phyloP scores from a whole-genome alignment of 2,113 vertebrate genomes.

The Clarias batrachus region DNA sequence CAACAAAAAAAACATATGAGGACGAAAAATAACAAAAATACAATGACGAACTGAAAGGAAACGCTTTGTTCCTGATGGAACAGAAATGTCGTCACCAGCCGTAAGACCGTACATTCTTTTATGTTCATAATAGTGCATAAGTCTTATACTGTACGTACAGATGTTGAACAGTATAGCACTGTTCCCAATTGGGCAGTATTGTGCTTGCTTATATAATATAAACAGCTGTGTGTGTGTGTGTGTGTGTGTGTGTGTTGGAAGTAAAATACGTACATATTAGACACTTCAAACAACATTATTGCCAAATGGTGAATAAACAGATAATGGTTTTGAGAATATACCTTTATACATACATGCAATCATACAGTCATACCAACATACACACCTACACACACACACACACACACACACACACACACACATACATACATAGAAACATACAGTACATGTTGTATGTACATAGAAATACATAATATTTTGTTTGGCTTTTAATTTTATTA shows the following conservation, averaged over 20 bases:
- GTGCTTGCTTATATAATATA: conserved; percentile 51
- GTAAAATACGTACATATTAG: conserved; percentile 47
- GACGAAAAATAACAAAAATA: neutral
- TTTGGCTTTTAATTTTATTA: conserved; percentile 67
- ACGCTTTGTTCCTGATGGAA: neutral
- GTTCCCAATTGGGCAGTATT: conserved; percentile 56
- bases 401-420: conserved; percentile 64
- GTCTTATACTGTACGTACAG: conserved; percentile 40
- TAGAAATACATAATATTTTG: conserved; percentile 67
- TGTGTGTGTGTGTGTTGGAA: conserved; percentile 23
- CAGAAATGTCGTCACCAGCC: conserved; percentile 29
- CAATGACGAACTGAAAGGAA: neutral
- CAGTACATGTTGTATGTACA: conserved; percentile 63
- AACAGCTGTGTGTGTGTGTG: conserved; percentile 23
- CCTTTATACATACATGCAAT: conserved; percentile 61
- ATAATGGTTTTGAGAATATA: conserved; percentile 64
- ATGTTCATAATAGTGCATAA: conserved; percentile 56
- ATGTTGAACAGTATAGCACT: conserved; percentile 50
- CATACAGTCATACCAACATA: conserved; percentile 34
- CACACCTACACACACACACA: neutral
- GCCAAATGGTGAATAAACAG: conserved; percentile 44
- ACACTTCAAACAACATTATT: conserved; percentile 47
- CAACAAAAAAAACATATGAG: neutral
- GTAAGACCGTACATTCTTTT: conserved; percentile 52
- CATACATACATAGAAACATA: conserved; percentile 64